Conservation (phyloP, 1,140 invertebrate species). For the Leptoteleia sp. region DNA sequence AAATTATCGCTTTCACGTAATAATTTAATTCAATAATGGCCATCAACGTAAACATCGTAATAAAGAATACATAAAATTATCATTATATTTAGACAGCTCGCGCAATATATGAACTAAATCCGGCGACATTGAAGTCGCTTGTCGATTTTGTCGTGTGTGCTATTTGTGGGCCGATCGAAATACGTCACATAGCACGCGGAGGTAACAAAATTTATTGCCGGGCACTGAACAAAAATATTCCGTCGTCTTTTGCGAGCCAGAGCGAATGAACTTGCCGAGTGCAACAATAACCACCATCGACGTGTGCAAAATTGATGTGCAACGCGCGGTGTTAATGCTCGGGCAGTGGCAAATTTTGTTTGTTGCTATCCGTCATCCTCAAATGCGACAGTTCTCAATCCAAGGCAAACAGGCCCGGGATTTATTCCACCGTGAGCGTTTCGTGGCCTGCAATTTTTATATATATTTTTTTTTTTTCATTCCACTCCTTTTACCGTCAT, state of each 20-base stretch:
- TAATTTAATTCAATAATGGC: too few species aligned
- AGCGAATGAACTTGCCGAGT: conserved; percentile 69
- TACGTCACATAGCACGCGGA: conserved; percentile 71
- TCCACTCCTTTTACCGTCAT: too few species aligned
- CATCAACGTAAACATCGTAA: too few species aligned
- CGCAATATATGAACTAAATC: conserved; percentile 20
- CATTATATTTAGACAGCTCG: too few species aligned
- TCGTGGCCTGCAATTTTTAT: too few species aligned
- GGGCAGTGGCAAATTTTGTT: conserved; percentile 27
- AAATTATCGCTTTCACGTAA: too few species aligned
- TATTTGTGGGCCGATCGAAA: conserved; percentile 75
- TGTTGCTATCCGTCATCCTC: conserved; percentile 27
- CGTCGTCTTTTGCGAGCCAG: conserved; percentile 67
- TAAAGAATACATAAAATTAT: too few species aligned
- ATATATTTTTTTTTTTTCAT: too few species aligned
- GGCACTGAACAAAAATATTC: conserved; percentile 73
- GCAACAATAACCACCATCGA: conserved; percentile 70
- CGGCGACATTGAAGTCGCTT: conserved; percentile 49
- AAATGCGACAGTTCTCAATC: conserved; percentile 23
- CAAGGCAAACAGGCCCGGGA: conserved; percentile 22
- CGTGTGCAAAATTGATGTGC: conserved; percentile 63
- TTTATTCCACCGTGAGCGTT: conserved; percentile 31
- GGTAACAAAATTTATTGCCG: conserved; percentile 75
- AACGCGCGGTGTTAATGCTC: conserved; percentile 37
- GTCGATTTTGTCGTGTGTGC: conserved; percentile 55